These are phyloP conservation scores for Amorpha juglandis DNA, from an alignment of 2,888 invertebrate genomes.

Conservation along the genomic window DNA sequence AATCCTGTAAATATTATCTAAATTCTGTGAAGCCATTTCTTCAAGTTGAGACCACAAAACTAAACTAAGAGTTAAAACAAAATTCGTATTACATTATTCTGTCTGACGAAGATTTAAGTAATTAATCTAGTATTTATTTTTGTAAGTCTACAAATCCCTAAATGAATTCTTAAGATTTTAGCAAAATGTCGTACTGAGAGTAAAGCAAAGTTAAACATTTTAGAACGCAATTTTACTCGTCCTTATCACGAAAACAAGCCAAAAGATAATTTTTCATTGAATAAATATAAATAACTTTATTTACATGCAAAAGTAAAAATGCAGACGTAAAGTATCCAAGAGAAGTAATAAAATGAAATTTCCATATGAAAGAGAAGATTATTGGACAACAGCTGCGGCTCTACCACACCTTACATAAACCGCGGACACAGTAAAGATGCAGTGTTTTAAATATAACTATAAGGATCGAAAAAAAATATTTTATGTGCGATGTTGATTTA, in stretches of 20 bases:
- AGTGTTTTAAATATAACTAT: background rate
- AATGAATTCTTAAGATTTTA: background rate
- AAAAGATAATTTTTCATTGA: background rate
- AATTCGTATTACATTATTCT: background rate
- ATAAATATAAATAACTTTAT: background rate
- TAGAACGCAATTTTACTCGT: background rate
- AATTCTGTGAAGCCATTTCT: too few species aligned
- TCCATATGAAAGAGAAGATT: background rate
- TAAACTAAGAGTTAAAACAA: too few species aligned
- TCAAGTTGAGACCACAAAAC: too few species aligned
- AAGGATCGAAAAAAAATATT: too few species aligned
- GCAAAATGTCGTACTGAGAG: background rate
- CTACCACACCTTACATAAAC: background rate
- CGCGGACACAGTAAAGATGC: background rate
- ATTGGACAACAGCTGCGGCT: background rate
- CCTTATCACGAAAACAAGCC: background rate
- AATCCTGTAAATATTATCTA: too few species aligned
- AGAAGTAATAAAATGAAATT: background rate
- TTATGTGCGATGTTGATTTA: too few species aligned
- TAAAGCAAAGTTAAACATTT: background rate
- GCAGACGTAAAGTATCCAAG: background rate
- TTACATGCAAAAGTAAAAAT: background rate
- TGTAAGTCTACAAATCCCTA: background rate
- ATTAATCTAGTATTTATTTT: background rate
- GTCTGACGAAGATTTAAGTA: background rate